Evolutionary conservation across 2,797 vertebrate genomes (phyloP).

Genomic region (Sebastolobus altivelis): DNA sequence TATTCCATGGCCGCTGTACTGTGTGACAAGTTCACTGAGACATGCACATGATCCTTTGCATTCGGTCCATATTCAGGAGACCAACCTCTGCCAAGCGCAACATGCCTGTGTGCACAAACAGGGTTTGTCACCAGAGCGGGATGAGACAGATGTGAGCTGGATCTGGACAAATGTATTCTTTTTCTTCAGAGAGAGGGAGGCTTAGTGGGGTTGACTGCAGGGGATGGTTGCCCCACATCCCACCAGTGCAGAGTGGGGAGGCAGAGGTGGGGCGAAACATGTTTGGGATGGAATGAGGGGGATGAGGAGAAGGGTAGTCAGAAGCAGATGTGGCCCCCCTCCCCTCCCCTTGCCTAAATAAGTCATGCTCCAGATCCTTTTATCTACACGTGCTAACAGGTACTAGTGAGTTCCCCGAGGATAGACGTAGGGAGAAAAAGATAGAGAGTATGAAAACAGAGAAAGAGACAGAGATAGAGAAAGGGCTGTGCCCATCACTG

Average conservation of each 20-base stretch:
- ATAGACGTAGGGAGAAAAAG: constrained; percentile 44
- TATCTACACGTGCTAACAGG: constrained; percentile 78
- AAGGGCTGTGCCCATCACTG: constrained; percentile 40
- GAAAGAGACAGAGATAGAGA: constrained; percentile 28
- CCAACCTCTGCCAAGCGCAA: constrained; percentile 55
- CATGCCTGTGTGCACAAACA: constrained; percentile 62
- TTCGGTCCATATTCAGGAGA: constrained; percentile 60
- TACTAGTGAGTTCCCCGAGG: constrained; percentile 70
- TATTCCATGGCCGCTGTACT: constrained; percentile 38
- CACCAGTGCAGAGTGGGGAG: constrained; percentile 36
- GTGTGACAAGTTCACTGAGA: constrained; percentile 63
- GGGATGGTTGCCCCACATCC: constrained; percentile 74
- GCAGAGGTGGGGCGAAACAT: constrained; percentile 57
- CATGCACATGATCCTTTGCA: constrained; percentile 54
- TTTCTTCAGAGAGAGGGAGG: constrained; percentile 54
- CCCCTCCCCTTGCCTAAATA: constrained; percentile 66
- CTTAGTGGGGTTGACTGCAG: constrained; percentile 71
- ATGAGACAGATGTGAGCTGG: constrained; percentile 72
- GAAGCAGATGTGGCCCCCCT: constrained; percentile 72
- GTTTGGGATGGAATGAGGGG: constrained; percentile 55
- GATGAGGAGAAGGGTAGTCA: constrained; percentile 58
- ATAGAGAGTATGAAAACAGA: constrained; percentile 12
- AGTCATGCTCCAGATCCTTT: constrained; percentile 80
- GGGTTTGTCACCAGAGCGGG: constrained; percentile 64
- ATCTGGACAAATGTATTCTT: constrained; percentile 73